phyloP scores from a whole-genome alignment of 1,140 invertebrate genomes.

The Cherax destructor region DNA sequence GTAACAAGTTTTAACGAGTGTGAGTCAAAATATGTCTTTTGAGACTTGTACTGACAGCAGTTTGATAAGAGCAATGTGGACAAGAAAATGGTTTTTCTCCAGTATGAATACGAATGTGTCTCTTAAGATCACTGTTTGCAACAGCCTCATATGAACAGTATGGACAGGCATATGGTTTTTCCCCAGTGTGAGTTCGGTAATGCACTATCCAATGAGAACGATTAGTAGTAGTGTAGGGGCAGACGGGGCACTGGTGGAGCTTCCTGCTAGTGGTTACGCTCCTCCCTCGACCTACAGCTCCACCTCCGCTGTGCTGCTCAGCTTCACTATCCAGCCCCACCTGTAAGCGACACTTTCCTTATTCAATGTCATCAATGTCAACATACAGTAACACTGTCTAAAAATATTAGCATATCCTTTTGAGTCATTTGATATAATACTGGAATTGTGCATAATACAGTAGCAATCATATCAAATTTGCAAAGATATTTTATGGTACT shows the following conservation, averaged over 20 bases:
- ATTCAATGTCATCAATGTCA: slow-evolving; percentile 2
- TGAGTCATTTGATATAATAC: too few relatives aligned
- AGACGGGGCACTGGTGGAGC: slow-evolving; percentile 20
- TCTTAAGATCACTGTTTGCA: slow-evolving; percentile 4
- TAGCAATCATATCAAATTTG: too few relatives aligned
- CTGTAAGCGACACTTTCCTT: slow-evolving; percentile 32
- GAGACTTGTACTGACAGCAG: background rate
- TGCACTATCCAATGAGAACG: slow-evolving; percentile 2
- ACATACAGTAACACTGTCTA: background rate
- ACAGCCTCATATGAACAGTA: slow-evolving; percentile 21
- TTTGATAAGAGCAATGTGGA: slow-evolving; percentile 13
- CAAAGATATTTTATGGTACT: too few relatives aligned
- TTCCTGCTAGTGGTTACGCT: background rate
- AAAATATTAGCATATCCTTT: too few relatives aligned
- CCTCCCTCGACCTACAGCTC: background rate
- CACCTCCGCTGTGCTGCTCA: background rate
- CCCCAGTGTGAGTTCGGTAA: slow-evolving; percentile 21
- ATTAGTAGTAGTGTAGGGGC: slow-evolving; percentile 23
- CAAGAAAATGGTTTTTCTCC: slow-evolving; percentile 17
- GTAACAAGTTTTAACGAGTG: background rate
- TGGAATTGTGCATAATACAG: too few relatives aligned
- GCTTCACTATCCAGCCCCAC: slow-evolving; percentile 33
- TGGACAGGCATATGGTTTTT: slow-evolving; percentile 18
- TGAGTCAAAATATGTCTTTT: slow-evolving; percentile 22
- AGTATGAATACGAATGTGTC: slow-evolving; percentile 13